Conservation (phyloP, 2,113 vertebrate genomes). For the Setophaga petechia region DNA sequence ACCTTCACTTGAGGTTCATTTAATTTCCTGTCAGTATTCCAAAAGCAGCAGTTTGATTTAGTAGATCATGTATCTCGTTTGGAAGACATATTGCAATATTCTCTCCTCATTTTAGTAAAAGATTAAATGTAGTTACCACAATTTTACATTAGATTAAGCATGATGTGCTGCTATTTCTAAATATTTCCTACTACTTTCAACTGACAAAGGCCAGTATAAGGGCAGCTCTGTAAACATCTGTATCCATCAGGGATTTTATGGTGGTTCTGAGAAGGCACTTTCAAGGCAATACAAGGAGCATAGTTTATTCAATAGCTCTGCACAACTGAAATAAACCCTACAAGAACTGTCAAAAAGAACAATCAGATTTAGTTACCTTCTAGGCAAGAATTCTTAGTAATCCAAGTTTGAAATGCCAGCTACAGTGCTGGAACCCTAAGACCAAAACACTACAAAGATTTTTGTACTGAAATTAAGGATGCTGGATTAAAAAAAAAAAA, state of each 20-base stretch:
- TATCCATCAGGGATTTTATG: background rate
- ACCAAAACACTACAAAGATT: background rate
- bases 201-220: background rate
- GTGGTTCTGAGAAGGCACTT: accelerated
- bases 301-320: background rate
- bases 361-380: background rate
- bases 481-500: background rate
- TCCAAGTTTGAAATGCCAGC: background rate
- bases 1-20: background rate
- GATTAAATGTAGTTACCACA: background rate
- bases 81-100: background rate
- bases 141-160: background rate
- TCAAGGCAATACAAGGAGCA: background rate
- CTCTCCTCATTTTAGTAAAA: background rate
- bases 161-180: background rate
- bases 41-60: background rate
- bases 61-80: accelerated
- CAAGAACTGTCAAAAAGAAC: background rate
- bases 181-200: background rate
- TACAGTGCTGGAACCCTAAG: background rate
- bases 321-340: background rate
- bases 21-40: background rate
- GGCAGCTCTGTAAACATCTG: background rate
- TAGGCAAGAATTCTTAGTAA: background rate
- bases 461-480: background rate